phyloP scores from a whole-genome alignment of 1,140 invertebrate genomes.

The Ostrea edulis region DNA sequence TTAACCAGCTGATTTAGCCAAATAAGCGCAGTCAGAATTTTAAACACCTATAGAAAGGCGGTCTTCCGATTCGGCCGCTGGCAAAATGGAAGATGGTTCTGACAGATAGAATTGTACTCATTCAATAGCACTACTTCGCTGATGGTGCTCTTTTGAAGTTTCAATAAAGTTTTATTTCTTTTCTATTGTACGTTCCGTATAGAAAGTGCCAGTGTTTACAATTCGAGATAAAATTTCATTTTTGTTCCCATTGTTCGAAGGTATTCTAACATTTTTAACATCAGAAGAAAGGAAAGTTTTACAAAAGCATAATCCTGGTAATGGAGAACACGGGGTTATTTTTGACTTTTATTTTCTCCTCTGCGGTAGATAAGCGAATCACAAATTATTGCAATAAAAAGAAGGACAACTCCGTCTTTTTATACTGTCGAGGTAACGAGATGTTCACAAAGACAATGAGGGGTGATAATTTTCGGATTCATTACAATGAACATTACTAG shows the following conservation, averaged over 20 bases:
- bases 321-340: background rate
- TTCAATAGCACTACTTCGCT: background rate
- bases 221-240: conserved; percentile 38
- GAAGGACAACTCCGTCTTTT: background rate
- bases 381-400: background rate
- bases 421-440: too few species aligned
- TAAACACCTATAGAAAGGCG: conserved; percentile 18
- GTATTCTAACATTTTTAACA: conserved; percentile 37
- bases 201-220: conserved; percentile 38
- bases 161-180: conserved; percentile 38
- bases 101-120: conserved; percentile 4
- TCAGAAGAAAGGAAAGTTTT: conserved; percentile 18
- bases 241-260: conserved; percentile 31
- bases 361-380: conserved; percentile 7
- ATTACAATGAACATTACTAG: too few species aligned
- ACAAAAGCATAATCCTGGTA: conserved; percentile 14
- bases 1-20: conserved; percentile 22
- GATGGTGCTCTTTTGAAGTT: conserved; percentile 33
- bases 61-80: conserved; percentile 29
- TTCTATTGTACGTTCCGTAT: conserved; percentile 21
- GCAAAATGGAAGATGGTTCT: conserved; percentile 1
- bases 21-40: conserved; percentile 37
- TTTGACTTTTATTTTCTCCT: too few species aligned
- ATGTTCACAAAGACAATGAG: too few species aligned
- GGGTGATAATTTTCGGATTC: too few species aligned